These are phyloP conservation scores for Enoplolaimus lenunculus DNA, from an alignment of 2,888 invertebrate genomes.

Conservation along the genomic window DNA sequence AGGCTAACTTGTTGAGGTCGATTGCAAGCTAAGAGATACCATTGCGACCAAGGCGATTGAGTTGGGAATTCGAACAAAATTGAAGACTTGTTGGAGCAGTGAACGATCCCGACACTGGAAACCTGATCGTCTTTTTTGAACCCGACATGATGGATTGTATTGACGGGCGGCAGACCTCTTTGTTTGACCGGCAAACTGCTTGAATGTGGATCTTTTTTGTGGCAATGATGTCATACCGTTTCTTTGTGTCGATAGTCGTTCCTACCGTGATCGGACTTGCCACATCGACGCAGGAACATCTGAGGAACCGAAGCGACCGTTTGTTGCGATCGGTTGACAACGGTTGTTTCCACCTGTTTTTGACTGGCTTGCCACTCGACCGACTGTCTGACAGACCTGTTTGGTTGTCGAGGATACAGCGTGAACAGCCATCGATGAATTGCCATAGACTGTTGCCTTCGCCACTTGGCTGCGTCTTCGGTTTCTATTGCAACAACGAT, in stretches of 20 bases:
- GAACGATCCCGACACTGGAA: not conserved
- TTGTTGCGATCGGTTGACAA: not conserved
- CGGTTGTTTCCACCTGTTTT: not conserved
- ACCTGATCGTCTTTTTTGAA: not conserved
- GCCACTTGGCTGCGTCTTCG: not conserved
- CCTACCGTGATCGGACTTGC: not conserved
- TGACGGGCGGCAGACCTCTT: not conserved
- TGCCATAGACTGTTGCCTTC: not conserved
- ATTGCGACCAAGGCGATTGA: not conserved
- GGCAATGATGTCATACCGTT: not conserved
- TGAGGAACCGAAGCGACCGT: not conserved
- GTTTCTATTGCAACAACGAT: not conserved
- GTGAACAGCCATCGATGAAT: not conserved
- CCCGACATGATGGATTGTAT: not conserved
- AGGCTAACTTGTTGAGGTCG: not conserved
- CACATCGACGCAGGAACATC: too few relatives aligned
- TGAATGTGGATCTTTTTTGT: not conserved
- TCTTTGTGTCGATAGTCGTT: not conserved
- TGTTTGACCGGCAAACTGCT: not conserved
- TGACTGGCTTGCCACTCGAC: not conserved
- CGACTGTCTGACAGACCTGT: not conserved
- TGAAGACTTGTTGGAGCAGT: not conserved
- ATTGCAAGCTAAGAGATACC: not conserved
- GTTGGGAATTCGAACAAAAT: not conserved
- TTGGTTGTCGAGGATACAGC: not conserved